Conservation (phyloP, 2,113 vertebrate genomes). For the Theristicus caerulescens region DNA sequence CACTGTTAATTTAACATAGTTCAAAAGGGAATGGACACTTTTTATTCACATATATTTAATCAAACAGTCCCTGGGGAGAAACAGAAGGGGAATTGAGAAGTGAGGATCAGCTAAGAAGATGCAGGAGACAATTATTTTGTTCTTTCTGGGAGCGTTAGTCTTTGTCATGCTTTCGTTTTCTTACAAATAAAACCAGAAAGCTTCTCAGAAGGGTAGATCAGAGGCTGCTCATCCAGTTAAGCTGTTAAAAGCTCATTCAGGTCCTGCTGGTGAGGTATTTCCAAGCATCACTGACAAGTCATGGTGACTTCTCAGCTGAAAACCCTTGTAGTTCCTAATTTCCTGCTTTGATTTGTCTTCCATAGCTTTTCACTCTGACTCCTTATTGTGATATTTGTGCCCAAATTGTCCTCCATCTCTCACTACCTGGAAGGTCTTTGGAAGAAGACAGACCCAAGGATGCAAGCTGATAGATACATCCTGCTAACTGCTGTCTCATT, state of each 20-base stretch:
- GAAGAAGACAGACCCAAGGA: background rate
- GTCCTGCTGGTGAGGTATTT: background rate
- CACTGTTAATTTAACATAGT: slow-evolving; percentile 48
- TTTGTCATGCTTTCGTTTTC: background rate
- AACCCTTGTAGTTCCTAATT: background rate
- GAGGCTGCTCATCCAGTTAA: background rate
- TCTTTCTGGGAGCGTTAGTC: background rate
- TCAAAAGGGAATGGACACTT: slow-evolving; percentile 10
- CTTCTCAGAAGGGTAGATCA: background rate
- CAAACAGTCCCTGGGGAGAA: slow-evolving; percentile 2
- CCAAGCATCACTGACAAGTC: background rate
- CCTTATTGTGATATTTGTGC: background rate
- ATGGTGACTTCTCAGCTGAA: background rate
- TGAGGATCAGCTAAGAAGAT: background rate
- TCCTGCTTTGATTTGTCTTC: background rate
- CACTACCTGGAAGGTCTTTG: background rate
- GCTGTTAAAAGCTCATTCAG: background rate
- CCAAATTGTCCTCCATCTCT: background rate
- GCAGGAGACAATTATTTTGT: background rate
- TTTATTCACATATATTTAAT: slow-evolving; percentile 32
- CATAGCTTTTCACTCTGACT: background rate
- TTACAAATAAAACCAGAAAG: background rate
- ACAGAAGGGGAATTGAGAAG: background rate
- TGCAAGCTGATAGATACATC: background rate
- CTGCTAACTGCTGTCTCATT: background rate